phyloP scores from a whole-genome alignment of 1,140 invertebrate genomes.

The Drosophila oshimai region DNA sequence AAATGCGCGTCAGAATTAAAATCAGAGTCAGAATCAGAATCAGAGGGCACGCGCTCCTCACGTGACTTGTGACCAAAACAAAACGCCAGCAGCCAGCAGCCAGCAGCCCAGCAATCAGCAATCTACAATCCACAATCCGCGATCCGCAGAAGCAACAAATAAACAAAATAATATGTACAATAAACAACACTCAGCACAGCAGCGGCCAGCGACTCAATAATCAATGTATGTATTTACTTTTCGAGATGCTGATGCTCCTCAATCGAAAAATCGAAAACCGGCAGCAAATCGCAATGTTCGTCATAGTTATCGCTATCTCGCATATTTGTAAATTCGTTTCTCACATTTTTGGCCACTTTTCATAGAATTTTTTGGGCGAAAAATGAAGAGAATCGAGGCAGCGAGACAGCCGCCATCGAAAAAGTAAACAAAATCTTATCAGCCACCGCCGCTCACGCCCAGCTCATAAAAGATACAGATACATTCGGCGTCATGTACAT shows the following conservation, averaged over 20 bases:
- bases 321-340: background rate
- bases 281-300: constrained; percentile 8
- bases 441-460: constrained; percentile 41
- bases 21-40: background rate
- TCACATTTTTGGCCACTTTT: constrained; percentile 1
- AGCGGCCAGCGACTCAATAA: background rate
- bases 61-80: constrained; percentile 38
- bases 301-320: constrained; percentile 11
- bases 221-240: constrained; percentile 3
- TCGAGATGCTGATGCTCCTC: constrained; percentile 17
- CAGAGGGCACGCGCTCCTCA: constrained; percentile 22
- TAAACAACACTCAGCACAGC: background rate
- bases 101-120: constrained; percentile 16
- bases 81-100: constrained; percentile 11
- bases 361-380: constrained; percentile 28
- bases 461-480: constrained; percentile 37
- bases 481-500: background rate
- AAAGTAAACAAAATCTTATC: constrained; percentile 49
- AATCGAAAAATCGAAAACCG: constrained; percentile 12
- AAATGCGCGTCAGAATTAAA: constrained; percentile 27
- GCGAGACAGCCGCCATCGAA: constrained; percentile 29
- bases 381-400: constrained; percentile 38
- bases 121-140: too few relatives aligned
- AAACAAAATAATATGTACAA: too few relatives aligned
- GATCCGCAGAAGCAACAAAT: background rate